Conservation (phyloP, 2,888 invertebrate species). For the Drosophila acutilabella region DNA sequence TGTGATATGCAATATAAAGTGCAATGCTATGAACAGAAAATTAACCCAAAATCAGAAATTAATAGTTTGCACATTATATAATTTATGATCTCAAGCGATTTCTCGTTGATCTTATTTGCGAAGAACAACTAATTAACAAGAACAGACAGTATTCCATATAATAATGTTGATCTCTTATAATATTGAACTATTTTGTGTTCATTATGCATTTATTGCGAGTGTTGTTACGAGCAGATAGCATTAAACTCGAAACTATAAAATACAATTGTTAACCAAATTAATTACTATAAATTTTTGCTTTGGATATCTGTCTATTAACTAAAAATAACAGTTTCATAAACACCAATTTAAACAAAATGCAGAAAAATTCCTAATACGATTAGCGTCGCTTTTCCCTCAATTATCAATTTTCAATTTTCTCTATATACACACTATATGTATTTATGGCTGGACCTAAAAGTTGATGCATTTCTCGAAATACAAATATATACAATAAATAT, state of each 20-base stretch:
- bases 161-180: neutral
- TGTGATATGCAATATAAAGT: constrained; percentile 61
- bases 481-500: constrained; percentile 27
- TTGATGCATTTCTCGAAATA: constrained; percentile 40
- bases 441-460: constrained; percentile 21
- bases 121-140: constrained; percentile 1
- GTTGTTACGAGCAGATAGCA: too few species aligned
- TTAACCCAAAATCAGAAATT: constrained; percentile 3
- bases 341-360: constrained; percentile 3
- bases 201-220: constrained; percentile 23
- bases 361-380: constrained; percentile 22
- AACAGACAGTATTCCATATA: constrained; percentile 7
- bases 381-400: constrained; percentile 32
- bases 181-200: constrained; percentile 7
- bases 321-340: constrained; percentile 14
- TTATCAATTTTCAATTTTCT: constrained; percentile 16
- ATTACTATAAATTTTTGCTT: constrained; percentile 5
- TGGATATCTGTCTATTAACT: constrained; percentile 11
- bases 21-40: constrained; percentile 1
- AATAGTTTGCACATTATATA: constrained; percentile 18
- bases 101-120: constrained; percentile 8
- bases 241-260: neutral
- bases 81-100: constrained; percentile 20
- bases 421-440: constrained; percentile 17
- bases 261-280: constrained; percentile 14